Conservation (phyloP, 2,888 invertebrate genomes). For the Rhagophthalmus giganteus region DNA sequence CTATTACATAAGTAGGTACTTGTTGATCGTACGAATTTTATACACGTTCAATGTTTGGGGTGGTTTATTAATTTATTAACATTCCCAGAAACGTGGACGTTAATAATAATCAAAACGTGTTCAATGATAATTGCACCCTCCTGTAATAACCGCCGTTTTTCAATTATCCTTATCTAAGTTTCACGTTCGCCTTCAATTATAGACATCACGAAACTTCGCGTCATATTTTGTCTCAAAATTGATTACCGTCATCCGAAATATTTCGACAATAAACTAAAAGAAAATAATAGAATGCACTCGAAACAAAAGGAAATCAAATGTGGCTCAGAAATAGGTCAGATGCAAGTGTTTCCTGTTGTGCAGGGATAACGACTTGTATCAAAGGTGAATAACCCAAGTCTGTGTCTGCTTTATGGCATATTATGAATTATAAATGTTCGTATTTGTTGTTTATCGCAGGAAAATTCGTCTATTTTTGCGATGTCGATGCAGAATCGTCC, state of each 20-base stretch:
- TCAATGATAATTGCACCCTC: slow-evolving; percentile 16
- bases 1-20: too few species aligned
- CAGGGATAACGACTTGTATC: slow-evolving; percentile 40
- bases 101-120: too few species aligned
- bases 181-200: slow-evolving; percentile 5
- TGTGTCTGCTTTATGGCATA: slow-evolving; percentile 22
- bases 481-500: not conserved
- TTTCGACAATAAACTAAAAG: slow-evolving; percentile 3
- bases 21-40: too few species aligned
- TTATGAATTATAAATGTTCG: slow-evolving; percentile 32
- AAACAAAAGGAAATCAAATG: slow-evolving; percentile 28
- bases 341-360: slow-evolving; percentile 39
- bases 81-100: too few species aligned
- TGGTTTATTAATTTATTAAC: too few species aligned
- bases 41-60: slow-evolving; percentile 3
- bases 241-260: not conserved
- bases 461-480: not conserved
- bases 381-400: slow-evolving; percentile 40
- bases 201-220: slow-evolving; percentile 3
- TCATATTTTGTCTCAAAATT: not conserved
- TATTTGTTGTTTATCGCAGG: slow-evolving; percentile 2
- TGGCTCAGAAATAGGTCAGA: slow-evolving; percentile 38
- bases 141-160: slow-evolving; percentile 10
- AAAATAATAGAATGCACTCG: slow-evolving; percentile 18
- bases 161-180: slow-evolving; percentile 16